A percentile compares a stretch with the other conserved stretches of the same genome.
Conservation (phyloP, 2,888 invertebrate species). For the Phortica magna region DNA sequence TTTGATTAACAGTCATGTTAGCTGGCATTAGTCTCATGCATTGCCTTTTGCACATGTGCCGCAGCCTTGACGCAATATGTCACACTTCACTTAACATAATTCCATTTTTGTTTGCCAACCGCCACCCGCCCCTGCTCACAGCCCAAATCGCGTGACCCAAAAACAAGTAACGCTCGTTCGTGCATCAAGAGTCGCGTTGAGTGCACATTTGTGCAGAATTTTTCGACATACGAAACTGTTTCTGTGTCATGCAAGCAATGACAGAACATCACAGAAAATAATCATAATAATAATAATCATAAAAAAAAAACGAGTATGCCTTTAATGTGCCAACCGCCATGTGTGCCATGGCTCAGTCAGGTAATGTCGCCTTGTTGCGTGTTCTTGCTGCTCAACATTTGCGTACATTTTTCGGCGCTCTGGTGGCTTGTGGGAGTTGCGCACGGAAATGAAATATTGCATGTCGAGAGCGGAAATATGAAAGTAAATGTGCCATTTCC, state of each 20-base stretch:
- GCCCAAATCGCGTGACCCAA: neutral
- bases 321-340: neutral
- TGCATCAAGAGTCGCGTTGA: too few species aligned
- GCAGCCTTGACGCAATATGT: conserved; percentile 35
- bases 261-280: too few species aligned
- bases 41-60: neutral
- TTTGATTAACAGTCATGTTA: neutral
- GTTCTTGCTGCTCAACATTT: too few species aligned
- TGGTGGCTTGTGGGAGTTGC: conserved; percentile 11
- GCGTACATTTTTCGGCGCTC: neutral
- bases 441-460: conserved; percentile 49
- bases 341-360: too few species aligned
- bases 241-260: too few species aligned
- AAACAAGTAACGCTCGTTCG: too few species aligned
- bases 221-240: too few species aligned
- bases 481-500: conserved; percentile 64
- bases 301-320: neutral
- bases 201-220: too few species aligned
- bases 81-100: conserved; percentile 37
- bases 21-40: neutral
- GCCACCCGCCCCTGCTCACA: too few species aligned
- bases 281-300: too few species aligned
- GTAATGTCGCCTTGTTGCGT: too few species aligned
- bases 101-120: too few species aligned
- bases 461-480: conserved; percentile 67